Percentiles rank a stretch among this genome's conserved stretches.
Evolutionary conservation across 2,113 vertebrate species (phyloP).

Genomic region (Orcinus orca): DNA sequence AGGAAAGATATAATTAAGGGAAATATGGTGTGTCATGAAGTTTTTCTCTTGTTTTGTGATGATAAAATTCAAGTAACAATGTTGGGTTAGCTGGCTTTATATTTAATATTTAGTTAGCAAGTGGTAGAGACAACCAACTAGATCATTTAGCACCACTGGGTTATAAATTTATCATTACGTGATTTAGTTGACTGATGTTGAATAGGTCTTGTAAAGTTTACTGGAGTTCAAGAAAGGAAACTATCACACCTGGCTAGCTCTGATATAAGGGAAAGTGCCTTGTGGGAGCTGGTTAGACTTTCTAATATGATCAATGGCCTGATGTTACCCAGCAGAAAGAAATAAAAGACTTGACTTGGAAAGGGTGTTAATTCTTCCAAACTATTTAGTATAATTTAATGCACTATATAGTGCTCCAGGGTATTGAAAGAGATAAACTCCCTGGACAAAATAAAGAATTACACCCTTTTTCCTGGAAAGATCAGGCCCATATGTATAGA

Average conservation of each 20-base stretch:
- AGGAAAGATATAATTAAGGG: conserved; percentile 55
- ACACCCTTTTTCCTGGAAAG: conserved; percentile 68
- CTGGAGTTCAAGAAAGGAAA: conserved; percentile 67
- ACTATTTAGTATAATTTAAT: conserved; percentile 74
- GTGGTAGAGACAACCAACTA: background rate
- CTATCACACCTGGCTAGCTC: conserved; percentile 58
- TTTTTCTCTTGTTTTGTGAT: background rate
- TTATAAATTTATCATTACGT: conserved; percentile 65
- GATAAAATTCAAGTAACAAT: background rate
- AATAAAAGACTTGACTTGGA: conserved; percentile 75
- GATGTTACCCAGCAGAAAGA: conserved; percentile 71
- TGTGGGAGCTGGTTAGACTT: conserved; percentile 64
- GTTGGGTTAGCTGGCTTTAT: background rate
- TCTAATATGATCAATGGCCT: conserved; percentile 69
- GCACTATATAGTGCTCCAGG: conserved; percentile 33
- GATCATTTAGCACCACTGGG: conserved; percentile 14
- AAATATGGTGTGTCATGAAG: background rate
- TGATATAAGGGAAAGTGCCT: conserved; percentile 66
- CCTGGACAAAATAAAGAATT: conserved; percentile 71
- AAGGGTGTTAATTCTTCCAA: conserved; percentile 73
- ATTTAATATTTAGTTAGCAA: conserved; percentile 31
- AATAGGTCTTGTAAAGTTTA: conserved; percentile 72
- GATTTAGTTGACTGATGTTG: conserved; percentile 63
- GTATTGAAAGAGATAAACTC: conserved; percentile 76
- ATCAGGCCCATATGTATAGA: conserved; percentile 54